These are phyloP conservation scores for Leptarthrus brevirostris DNA, from an alignment of 2,888 invertebrate species.

Conservation along the genomic window DNA sequence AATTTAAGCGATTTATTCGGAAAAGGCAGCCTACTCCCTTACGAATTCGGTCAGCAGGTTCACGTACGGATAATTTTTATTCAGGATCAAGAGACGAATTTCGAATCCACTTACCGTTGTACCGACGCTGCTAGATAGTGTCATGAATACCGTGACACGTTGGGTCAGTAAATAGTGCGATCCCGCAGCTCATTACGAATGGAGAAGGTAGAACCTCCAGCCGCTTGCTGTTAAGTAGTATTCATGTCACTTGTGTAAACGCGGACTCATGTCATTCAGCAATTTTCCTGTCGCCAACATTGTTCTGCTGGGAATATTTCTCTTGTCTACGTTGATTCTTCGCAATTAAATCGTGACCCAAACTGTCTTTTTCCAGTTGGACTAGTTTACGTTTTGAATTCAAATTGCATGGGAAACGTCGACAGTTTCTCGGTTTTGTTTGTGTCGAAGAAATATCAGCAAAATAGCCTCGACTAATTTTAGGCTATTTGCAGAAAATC, in stretches of 20 bases:
- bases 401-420: conserved; percentile 10
- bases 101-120: neutral
- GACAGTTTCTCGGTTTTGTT: too few species aligned
- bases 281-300: neutral
- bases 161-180: conserved; percentile 20
- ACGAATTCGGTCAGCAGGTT: too few species aligned
- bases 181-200: conserved; percentile 33
- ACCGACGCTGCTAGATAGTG: neutral
- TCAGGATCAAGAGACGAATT: neutral
- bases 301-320: neutral
- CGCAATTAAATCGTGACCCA: conserved; percentile 35
- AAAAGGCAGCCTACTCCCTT: neutral
- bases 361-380: conserved; percentile 22
- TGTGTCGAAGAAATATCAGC: too few species aligned
- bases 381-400: conserved; percentile 24
- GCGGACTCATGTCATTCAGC: conserved; percentile 24
- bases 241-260: conserved; percentile 23
- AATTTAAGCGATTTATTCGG: conserved; percentile 2
- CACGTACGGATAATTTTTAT: neutral
- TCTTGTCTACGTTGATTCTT: conserved; percentile 16
- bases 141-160: conserved; percentile 21
- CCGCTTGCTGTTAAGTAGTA: conserved; percentile 14
- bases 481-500: too few species aligned
- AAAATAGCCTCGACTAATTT: too few species aligned
- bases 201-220: conserved; percentile 26